Conservation (phyloP, 2,888 invertebrate species). For the Monopis laevigella region DNA sequence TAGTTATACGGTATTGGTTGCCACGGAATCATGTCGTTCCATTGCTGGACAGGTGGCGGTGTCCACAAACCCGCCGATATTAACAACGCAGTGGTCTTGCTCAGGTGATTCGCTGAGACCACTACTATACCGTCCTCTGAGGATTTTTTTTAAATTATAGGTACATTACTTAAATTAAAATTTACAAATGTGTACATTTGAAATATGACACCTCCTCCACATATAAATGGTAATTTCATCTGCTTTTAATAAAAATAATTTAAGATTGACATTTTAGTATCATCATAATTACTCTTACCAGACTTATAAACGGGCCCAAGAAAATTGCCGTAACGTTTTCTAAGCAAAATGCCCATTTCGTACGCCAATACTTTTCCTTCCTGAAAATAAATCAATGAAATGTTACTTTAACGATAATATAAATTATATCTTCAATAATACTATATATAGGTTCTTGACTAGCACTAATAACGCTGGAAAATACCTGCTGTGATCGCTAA, state of each 20-base stretch:
- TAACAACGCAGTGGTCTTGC: constrained; percentile 77
- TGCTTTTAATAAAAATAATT: neutral
- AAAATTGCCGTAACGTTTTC: constrained; percentile 57
- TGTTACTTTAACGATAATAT: no score
- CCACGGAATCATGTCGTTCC: constrained; percentile 59
- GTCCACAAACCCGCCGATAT: constrained; percentile 78
- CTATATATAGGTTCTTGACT: no score
- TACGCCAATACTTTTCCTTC: constrained; percentile 65
- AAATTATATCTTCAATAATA: no score
- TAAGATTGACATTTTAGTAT: neutral
- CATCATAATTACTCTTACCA: constrained; percentile 28
- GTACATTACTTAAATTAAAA: no score
- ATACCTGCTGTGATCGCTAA: neutral
- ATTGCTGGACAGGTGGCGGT: constrained; percentile 52
- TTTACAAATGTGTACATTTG: no score
- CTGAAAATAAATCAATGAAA: no score
- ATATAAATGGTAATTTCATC: no score
- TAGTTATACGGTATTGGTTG: constrained; percentile 72
- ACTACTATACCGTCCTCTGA: constrained; percentile 54
- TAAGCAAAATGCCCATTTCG: constrained; percentile 64
- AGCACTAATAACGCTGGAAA: no score
- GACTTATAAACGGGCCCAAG: constrained; percentile 53
- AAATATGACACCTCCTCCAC: no score
- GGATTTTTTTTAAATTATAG: no score
- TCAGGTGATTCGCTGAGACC: constrained; percentile 77